Percentiles rank a stretch among this genome's conserved stretches.
phyloP scores from a whole-genome alignment of 2,888 invertebrate species.

The Hyles lineata region DNA sequence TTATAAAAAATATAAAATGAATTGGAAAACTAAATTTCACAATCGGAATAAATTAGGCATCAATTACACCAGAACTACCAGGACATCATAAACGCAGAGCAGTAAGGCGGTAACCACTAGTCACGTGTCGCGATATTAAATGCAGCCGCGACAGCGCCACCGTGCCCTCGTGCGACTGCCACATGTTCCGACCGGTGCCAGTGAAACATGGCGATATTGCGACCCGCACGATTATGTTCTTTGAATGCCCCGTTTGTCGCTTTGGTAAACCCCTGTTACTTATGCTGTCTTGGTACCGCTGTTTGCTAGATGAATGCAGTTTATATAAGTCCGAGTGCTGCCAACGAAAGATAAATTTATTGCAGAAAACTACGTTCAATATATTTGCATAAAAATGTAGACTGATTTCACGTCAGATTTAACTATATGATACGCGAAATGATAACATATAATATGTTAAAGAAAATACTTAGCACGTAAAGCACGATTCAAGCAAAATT shows the following conservation, averaged over 20 bases:
- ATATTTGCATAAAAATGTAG: too few relatives aligned
- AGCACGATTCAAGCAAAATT: too few relatives aligned
- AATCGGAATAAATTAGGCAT: not conserved
- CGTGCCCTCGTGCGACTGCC: not conserved
- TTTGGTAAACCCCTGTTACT: not conserved
- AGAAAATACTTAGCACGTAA: too few relatives aligned
- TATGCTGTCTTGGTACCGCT: not conserved
- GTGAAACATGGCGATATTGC: not conserved
- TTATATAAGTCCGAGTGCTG: not conserved
- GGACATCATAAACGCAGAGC: not conserved
- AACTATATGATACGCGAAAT: too few relatives aligned
- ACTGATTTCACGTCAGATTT: too few relatives aligned
- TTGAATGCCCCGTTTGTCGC: constrained; percentile 7
- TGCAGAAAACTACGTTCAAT: not conserved
- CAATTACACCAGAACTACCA: not conserved
- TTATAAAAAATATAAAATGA: not conserved
- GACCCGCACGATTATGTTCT: not conserved
- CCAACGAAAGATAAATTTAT: not conserved
- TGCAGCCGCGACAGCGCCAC: not conserved
- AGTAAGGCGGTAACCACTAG: not conserved
- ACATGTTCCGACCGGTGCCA: not conserved
- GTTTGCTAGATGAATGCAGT: not conserved
- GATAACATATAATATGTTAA: too few relatives aligned
- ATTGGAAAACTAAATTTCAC: not conserved
- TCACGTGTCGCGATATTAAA: constrained; percentile 9